Evolutionary conservation across 92 coral and sea anemone species (phyloP), one percentile per base, ranked within the genome.

Genomic region (Plumapathes pennacea): DNA sequence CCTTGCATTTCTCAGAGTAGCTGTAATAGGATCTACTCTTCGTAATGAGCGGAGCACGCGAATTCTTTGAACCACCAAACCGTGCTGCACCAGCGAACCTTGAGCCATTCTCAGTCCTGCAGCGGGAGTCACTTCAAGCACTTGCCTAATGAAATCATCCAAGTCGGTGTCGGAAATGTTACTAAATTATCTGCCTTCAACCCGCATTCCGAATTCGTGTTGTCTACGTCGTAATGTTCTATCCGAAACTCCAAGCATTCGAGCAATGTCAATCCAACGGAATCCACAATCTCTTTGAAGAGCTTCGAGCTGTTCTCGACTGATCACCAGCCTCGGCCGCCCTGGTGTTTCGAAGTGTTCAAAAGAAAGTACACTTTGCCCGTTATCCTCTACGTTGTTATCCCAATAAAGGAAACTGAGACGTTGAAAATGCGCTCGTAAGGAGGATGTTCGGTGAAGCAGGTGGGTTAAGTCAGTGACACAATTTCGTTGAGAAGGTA

Each of bases 1-100:
- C 32, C 76, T 45, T 6, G 90, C 58, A 56, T 76, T 50, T 60
- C 90, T 56, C 37, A 83, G 64, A 12, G 90, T 31, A 5, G 81
- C 63, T 26, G 67, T 71, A 17, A 83, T 73, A 4, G 84, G 85
- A 66, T 83, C 81, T 32, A 83, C 80, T 56, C 90, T 52, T 11
- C 74, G 61, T 63, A 84, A 48, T 21, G 85, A 38, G 7, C 67
- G 78, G 43, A 84, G 64, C 9, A 83, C 67, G 25, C 84, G 62
- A 38, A 24, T 25, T 44, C 80, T 69, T 37, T 83, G 84, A 9
- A 83, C 58, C 18, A 37, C 10, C 28, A 74, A 44, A 13, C 85
- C 67, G 21, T 60, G 43, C 25, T 26, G 38, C 26, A 53, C 34
- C 12, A 70, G 54, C 13, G 76, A 65, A 48, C 84, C 89, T 62